Evolutionary conservation across 1,140 invertebrate genomes (phyloP).

Genomic region (Euwallacea fornicatus): DNA sequence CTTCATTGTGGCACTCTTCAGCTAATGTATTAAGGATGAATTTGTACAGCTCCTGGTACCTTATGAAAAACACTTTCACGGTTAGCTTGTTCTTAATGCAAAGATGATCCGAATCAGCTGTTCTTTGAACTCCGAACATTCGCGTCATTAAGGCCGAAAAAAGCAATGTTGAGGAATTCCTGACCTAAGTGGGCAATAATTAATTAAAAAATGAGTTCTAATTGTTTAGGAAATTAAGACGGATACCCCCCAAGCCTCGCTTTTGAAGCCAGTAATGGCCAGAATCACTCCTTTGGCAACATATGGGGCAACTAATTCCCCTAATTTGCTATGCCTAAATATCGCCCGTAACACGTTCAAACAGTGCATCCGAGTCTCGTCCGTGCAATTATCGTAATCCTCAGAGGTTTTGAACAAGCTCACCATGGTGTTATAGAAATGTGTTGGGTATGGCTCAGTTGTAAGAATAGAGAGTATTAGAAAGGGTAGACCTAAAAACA

Average conservation of each 20-base stretch:
- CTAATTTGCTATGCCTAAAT: constrained; percentile 74
- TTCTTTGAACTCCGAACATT: constrained; percentile 86
- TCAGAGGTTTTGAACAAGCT: constrained; percentile 58
- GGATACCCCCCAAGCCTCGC: constrained; percentile 73
- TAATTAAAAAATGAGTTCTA: neutral
- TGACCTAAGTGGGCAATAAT: constrained; percentile 59
- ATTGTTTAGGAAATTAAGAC: neutral
- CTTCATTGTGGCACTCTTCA: constrained; percentile 55
- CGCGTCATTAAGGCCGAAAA: constrained; percentile 83
- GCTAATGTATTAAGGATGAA: constrained; percentile 73
- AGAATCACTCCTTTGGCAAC: constrained; percentile 71
- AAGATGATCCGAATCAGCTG: constrained; percentile 70
- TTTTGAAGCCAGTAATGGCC: constrained; percentile 75
- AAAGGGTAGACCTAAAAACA: constrained; percentile 40
- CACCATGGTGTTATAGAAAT: constrained; percentile 65
- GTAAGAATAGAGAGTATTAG: constrained; percentile 62
- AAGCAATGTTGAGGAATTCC: constrained; percentile 85
- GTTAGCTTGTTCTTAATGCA: constrained; percentile 78
- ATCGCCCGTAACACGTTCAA: constrained; percentile 84
- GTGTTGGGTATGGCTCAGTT: constrained; percentile 64
- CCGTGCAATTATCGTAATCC: constrained; percentile 25
- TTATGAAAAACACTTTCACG: constrained; percentile 79
- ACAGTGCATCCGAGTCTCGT: constrained; percentile 71
- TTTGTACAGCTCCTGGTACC: constrained; percentile 76
- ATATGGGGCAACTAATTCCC: constrained; percentile 71